Evolutionary conservation across 1,140 invertebrate species (phyloP).

Genomic region (Teleopsis dalmanni): DNA sequence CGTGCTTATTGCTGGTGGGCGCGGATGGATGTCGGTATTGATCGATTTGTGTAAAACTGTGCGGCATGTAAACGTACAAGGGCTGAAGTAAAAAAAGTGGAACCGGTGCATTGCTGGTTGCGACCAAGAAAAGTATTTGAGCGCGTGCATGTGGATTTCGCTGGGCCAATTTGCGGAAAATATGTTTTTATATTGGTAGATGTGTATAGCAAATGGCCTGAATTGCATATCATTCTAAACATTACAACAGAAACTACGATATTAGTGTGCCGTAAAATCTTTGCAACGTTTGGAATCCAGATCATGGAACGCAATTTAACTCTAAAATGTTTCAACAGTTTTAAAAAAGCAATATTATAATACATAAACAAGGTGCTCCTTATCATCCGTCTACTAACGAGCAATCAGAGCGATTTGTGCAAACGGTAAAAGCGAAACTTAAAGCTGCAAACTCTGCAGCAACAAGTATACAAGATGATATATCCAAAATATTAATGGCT

Average conservation of each 20-base stretch:
- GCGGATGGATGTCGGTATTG: conserved; percentile 42
- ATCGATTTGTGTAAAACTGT: conserved; percentile 11
- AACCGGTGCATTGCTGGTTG: conserved; percentile 24
- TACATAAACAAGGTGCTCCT: conserved; percentile 5
- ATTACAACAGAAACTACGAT: conserved; percentile 8
- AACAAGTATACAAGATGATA: too few relatives aligned
- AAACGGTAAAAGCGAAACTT: too few relatives aligned
- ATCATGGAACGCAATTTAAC: conserved; percentile 13
- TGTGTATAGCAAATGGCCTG: conserved; percentile 39
- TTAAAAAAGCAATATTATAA: conserved; percentile 6
- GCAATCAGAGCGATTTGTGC: conserved; percentile 12
- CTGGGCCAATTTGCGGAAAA: conserved; percentile 2
- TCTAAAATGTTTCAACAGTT: conserved; percentile 9
- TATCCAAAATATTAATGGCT: too few relatives aligned
- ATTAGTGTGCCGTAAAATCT: background rate
- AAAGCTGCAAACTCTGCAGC: too few relatives aligned
- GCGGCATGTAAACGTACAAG: background rate
- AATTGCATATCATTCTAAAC: conserved; percentile 18
- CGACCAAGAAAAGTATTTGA: conserved; percentile 30
- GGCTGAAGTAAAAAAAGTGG: conserved; percentile 3
- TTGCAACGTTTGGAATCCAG: conserved; percentile 9
- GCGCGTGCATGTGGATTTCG: conserved; percentile 20
- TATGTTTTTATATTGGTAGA: conserved; percentile 40
- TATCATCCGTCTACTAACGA: conserved; percentile 12
- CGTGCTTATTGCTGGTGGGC: conserved; percentile 43